Evolutionary conservation across 2,888 invertebrate species (phyloP), one percentile per base, ranked within the genome.

Genomic region (Stenchaetothrips biformis): DNA sequence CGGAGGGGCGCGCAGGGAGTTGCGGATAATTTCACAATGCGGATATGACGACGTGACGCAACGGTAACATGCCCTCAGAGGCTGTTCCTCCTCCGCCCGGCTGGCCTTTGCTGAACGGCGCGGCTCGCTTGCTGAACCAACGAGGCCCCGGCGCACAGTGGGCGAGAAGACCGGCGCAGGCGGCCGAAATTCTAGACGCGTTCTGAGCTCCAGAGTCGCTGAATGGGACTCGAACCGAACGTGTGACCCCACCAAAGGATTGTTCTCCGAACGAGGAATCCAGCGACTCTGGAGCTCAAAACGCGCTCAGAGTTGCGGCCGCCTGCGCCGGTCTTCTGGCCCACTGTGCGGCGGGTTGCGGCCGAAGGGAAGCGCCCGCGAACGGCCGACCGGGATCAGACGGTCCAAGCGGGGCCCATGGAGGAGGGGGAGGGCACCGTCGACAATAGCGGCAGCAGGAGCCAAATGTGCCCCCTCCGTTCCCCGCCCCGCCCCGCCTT

Each of bases 381-480:
- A 16, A 37, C 37, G 37, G 37, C 2, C 37, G 37, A 37, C 37
- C 37, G 37, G 37, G 37, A 37, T 53, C 16, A 16, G 59, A 13
- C 18, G 13, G 59, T 16, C 13, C 18, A 18, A 13, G 2, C 18
- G 16, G 59, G 59, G 18, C 13, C 13, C 16, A 59, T 13, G 59
- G 37, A 37, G 53, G 67, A 25, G 67, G 25, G 8, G 11, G 25
- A 59, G 37, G 37, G 37, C 7, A 9, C 9, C n/a, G 67, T 74
- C 67, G 67, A 74, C 67, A 74, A 74, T 74, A 25, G 67, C 25
- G 67, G 25, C 25, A 25, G 67, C 67, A 74, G n/a, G 21, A 74
- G 67, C 67, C 67, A 74, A 74, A 74, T 74, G n/a, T 37, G 21
- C 67, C 67, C 67, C 67, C 67, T 8, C 67, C 59, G 13, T 16